Evolutionary conservation across 1,140 invertebrate species (phyloP).

Genomic region (Penaeus chinensis): DNA sequence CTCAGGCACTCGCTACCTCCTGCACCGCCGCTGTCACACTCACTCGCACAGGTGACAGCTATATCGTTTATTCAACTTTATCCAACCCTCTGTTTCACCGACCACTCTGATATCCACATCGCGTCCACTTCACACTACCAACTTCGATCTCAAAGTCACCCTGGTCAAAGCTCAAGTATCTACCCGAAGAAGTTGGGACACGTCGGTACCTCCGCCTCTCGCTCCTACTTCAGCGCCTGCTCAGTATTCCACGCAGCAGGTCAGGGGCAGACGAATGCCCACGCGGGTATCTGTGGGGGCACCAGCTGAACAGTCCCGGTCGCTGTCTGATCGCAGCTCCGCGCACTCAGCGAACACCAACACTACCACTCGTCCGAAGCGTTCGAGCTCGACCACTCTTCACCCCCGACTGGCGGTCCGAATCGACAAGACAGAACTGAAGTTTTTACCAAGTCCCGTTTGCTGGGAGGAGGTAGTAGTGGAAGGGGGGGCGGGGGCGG

Average conservation of each 20-base stretch:
- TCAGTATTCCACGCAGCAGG: constrained; percentile 31
- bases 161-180: too few species aligned
- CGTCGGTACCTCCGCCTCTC: not conserved
- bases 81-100: too few species aligned
- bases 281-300: not conserved
- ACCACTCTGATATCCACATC: too few species aligned
- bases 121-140: too few species aligned
- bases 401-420: constrained; percentile 26
- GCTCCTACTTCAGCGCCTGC: constrained; percentile 28
- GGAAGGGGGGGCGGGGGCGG: constrained; percentile 2
- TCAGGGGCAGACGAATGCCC: not conserved
- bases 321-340: too few species aligned
- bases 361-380: constrained; percentile 1
- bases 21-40: too few species aligned
- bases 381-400: constrained; percentile 25
- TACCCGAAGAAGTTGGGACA: not conserved
- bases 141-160: too few species aligned
- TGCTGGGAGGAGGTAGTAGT: constrained; percentile 1
- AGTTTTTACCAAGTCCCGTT: constrained; percentile 60
- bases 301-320: not conserved
- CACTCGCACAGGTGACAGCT: too few species aligned
- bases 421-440: constrained; percentile 32
- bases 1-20: too few species aligned
- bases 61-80: too few species aligned
- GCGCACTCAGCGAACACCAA: not conserved